Percentiles rank a stretch among this genome's conserved stretches.
Conservation (phyloP, 2,888 invertebrate genomes). For the Bombyx huttoni region DNA sequence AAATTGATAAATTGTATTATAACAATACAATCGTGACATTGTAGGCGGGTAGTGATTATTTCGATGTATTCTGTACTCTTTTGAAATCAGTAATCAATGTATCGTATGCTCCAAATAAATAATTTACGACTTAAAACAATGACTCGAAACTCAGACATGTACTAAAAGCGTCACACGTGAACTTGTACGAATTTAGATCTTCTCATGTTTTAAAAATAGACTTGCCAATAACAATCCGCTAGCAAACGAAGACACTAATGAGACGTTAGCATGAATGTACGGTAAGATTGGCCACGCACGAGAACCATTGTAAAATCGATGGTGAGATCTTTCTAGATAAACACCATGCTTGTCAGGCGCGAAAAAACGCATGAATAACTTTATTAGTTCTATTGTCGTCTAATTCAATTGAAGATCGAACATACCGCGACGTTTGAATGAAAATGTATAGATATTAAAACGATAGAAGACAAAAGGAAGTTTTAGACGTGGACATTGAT, state of each 20-base stretch:
- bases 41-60: background rate
- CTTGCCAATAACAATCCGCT: slow-evolving; percentile 41
- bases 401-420: background rate
- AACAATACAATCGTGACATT: background rate
- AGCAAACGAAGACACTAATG: slow-evolving; percentile 52
- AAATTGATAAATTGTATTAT: background rate
- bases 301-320: slow-evolving; percentile 24
- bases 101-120: background rate
- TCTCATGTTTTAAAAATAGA: slow-evolving; percentile 38
- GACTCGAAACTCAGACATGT: slow-evolving; percentile 20
- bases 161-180: slow-evolving; percentile 20
- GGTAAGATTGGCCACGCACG: slow-evolving; percentile 34
- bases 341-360: background rate
- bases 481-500: slow-evolving; percentile 21
- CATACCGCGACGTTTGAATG: background rate
- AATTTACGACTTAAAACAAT: slow-evolving; percentile 17
- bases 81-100: background rate
- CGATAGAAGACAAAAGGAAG: background rate
- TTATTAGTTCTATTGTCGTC: background rate
- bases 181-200: slow-evolving; percentile 19
- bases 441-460: background rate
- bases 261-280: slow-evolving; percentile 35
- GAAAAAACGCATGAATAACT: background rate
- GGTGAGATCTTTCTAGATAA: slow-evolving; percentile 4
- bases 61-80: background rate